Base-by-base conservation (phyloP, 1,140 invertebrate species). In the Rhyzopertha dominica region DNA sequence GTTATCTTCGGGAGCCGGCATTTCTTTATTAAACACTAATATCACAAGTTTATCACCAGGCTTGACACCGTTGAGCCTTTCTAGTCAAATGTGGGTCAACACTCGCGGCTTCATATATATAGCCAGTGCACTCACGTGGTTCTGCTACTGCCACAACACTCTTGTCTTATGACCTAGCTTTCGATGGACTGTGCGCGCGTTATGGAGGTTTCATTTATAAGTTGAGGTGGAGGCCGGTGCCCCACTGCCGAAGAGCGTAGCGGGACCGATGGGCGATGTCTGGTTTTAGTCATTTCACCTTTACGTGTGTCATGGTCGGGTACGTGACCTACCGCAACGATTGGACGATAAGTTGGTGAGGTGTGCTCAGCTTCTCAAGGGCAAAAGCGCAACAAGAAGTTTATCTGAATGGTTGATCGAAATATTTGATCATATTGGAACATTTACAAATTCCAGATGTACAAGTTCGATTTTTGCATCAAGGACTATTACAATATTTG, bases 111-210 rank as follows among this genome's bases (percentile, higher is more conserved):
- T 12, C 16, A 16, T n/a, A 13, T 13, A 8, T n/a, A 10, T 26
- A 43, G 57, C 61, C 54, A 39, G 61, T 49, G 62, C 59, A 62
- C 62, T 60, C 56, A 56, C 54, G 58, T 54, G 53, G 47, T 57
- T 51, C 46, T 52, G 61, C 61, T 62, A 65, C 59, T 65, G 63
- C 61, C 63, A 65, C 59, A 61, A 63, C 56, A 54, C 58, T 50
- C 45, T 43, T 47, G 62, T 61, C 57, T 54, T 48, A 58, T 61
- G 61, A 65, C 63, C 63, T 65, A 64, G 63, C 63, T 62, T 61
- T 53, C 57, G 44, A 43, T 49, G 47, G 49, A 59, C 54, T 54
- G 48, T 39, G 45, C 37, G 34, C 30, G 32, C 20, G 37, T 23
- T 41, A 32, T 16, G 42, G 30, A 26, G 31, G 18, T 48, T 36